phyloP scores from a whole-genome alignment of 2,113 vertebrate species.

The Danionella cerebrum region DNA sequence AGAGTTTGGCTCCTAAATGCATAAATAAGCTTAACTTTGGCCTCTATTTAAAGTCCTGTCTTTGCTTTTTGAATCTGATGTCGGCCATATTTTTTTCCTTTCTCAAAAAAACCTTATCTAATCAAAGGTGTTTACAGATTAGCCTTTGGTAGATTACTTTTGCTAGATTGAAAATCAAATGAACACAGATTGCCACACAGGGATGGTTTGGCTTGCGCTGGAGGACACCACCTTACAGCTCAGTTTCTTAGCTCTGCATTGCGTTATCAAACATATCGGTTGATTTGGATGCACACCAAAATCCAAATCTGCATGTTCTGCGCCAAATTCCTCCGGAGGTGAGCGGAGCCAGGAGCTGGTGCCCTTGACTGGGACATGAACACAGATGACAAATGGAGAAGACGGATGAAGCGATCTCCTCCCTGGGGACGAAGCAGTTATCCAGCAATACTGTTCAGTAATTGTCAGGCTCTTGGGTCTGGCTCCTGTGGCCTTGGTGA shows the following conservation, averaged over 20 bases:
- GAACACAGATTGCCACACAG: too few species aligned
- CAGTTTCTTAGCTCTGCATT: neutral
- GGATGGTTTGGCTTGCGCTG: neutral
- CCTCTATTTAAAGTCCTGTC: too few species aligned
- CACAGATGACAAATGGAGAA: neutral
- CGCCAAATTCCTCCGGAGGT: slow-evolving; percentile 10
- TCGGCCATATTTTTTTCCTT: too few species aligned
- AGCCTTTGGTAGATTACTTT: too few species aligned
- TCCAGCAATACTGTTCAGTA: slow-evolving; percentile 4
- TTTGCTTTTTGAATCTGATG: too few species aligned
- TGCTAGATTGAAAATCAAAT: too few species aligned
- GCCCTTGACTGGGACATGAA: slow-evolving; percentile 4
- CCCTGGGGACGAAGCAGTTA: slow-evolving; percentile 14
- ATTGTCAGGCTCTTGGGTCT: slow-evolving; percentile 19
- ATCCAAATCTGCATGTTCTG: slow-evolving; percentile 8
- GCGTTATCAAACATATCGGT: neutral
- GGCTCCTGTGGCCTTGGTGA: slow-evolving; percentile 18
- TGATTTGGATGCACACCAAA: slow-evolving; percentile 14
- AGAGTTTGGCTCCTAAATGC: too few species aligned
- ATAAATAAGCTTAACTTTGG: too few species aligned
- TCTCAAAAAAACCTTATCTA: too few species aligned
- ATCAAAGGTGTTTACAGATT: too few species aligned
- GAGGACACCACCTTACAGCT: neutral
- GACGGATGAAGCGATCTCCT: slow-evolving; percentile 14
- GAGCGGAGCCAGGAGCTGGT: neutral